A percentile compares a stretch with the other conserved stretches of the same genome.
Evolutionary conservation across 2,888 invertebrate species (phyloP).

Genomic region (Tortrix viridana): DNA sequence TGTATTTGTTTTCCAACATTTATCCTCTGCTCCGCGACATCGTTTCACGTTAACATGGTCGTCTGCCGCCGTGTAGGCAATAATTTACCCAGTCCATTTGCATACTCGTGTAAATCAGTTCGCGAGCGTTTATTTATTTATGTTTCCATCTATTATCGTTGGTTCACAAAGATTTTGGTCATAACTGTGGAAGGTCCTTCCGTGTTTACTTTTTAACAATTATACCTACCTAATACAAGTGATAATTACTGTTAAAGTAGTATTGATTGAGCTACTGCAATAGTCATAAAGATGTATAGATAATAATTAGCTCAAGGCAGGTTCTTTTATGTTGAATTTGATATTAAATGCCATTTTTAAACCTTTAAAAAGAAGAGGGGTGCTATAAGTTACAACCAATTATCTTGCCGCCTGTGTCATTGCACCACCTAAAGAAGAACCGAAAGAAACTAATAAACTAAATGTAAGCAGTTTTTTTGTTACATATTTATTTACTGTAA

Average conservation of each 20-base stretch:
- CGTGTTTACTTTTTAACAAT: background rate
- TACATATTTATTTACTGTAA: too few relatives aligned
- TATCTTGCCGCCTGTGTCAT: too few relatives aligned
- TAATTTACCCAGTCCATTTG: conserved; percentile 30
- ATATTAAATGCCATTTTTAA: conserved; percentile 3
- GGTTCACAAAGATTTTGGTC: conserved; percentile 31
- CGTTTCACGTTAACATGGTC: conserved; percentile 18
- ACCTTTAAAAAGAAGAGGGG: too few relatives aligned
- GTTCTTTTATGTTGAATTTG: conserved; percentile 10
- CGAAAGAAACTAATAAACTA: too few relatives aligned
- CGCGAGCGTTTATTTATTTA: conserved; percentile 32
- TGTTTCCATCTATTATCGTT: conserved; percentile 32
- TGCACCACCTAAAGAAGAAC: too few relatives aligned
- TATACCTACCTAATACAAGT: too few relatives aligned
- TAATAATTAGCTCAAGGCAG: conserved; percentile 5
- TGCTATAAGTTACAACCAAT: too few relatives aligned
- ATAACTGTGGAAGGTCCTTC: conserved; percentile 27
- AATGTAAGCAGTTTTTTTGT: too few relatives aligned
- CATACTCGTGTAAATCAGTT: conserved; percentile 36
- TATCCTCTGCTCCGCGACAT: conserved; percentile 1
- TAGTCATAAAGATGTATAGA: conserved; percentile 1
- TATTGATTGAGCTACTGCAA: background rate
- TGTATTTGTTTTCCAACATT: conserved; percentile 12
- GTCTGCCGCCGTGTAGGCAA: conserved; percentile 16
- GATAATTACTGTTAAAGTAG: too few relatives aligned